These are phyloP conservation scores for Platyura marginata DNA, from an alignment of 1,140 invertebrate genomes.

Conservation along the genomic window DNA sequence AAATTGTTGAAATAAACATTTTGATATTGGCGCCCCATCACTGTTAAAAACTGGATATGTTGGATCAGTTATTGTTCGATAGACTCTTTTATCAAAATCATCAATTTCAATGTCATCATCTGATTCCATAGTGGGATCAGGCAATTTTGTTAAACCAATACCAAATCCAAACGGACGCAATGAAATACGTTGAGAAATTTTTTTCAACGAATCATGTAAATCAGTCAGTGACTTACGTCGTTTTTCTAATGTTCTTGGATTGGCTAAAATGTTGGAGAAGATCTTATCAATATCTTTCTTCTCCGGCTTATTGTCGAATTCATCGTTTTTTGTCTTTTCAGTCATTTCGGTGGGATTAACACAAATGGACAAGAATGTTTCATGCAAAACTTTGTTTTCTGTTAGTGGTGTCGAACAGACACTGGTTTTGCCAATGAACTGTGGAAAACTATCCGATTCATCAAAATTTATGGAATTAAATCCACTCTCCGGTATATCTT, in stretches of 20 bases:
- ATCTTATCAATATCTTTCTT: not conserved
- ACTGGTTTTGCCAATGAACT: conserved; percentile 43
- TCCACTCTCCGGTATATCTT: conserved; percentile 30
- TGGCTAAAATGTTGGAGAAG: conserved; percentile 5
- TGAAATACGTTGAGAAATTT: conserved; percentile 28
- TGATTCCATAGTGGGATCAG: conserved; percentile 20
- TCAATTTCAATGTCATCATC: conserved; percentile 22
- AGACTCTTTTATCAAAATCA: conserved; percentile 23
- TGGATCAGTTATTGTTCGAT: conserved; percentile 56
- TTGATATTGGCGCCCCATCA: conserved; percentile 51
- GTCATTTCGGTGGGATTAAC: conserved; percentile 22
- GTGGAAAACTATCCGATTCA: conserved; percentile 22
- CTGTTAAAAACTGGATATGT: conserved; percentile 51
- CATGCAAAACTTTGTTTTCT: conserved; percentile 50
- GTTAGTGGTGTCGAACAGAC: conserved; percentile 55
- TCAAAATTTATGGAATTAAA: conserved; percentile 23
- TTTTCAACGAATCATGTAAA: conserved; percentile 31
- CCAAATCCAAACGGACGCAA: conserved; percentile 13
- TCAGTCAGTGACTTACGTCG: conserved; percentile 28
- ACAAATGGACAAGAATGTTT: conserved; percentile 45
- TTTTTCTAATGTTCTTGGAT: conserved; percentile 15
- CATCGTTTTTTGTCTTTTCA: not conserved
- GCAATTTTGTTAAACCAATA: conserved; percentile 1
- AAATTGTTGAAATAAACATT: conserved; percentile 47
- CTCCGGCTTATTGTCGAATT: not conserved